A percentile compares a stretch with the other conserved stretches of the same genome.
phyloP scores from a whole-genome alignment of 2,888 invertebrate species.

The Lithophane semibrunnea region DNA sequence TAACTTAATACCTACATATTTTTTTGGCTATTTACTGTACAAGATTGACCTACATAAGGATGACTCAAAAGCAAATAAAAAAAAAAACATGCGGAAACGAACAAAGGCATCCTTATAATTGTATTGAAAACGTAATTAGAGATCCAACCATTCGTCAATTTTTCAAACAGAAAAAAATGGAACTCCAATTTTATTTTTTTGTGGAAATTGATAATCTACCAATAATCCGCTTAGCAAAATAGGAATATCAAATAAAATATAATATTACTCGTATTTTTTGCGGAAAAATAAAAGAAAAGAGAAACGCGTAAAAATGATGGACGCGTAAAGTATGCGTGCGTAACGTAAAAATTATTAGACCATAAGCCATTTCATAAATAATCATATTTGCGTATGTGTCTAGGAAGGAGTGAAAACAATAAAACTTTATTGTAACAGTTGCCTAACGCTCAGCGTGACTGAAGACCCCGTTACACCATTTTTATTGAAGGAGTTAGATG shows the following conservation, averaged over 20 bases:
- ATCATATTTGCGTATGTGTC: slow-evolving; percentile 28
- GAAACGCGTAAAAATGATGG: slow-evolving; percentile 38
- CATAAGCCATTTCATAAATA: slow-evolving; percentile 41
- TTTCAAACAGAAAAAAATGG: slow-evolving; percentile 7
- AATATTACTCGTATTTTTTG: slow-evolving; percentile 28
- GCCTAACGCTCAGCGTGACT: not conserved
- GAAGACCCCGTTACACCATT: not conserved
- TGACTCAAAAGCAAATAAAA: not conserved
- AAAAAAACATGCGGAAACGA: not conserved
- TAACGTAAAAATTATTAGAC: slow-evolving; percentile 41
- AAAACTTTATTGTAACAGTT: slow-evolving; percentile 11
- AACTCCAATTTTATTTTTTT: slow-evolving; percentile 21
- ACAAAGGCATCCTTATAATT: not conserved
- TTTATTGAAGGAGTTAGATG: not conserved
- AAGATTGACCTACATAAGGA: too few species aligned
- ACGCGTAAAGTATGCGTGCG: slow-evolving; percentile 28
- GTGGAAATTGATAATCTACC: slow-evolving; percentile 44
- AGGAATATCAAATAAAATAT: slow-evolving; percentile 56
- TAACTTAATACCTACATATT: too few species aligned
- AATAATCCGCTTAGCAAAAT: slow-evolving; percentile 48
- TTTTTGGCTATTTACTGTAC: not conserved
- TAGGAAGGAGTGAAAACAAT: not conserved
- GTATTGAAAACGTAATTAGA: slow-evolving; percentile 23
- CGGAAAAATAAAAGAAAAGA: slow-evolving; percentile 20
- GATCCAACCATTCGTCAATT: not conserved